Evolutionary conservation across 1,140 invertebrate genomes (phyloP).

Genomic region (Lineus longissimus): DNA sequence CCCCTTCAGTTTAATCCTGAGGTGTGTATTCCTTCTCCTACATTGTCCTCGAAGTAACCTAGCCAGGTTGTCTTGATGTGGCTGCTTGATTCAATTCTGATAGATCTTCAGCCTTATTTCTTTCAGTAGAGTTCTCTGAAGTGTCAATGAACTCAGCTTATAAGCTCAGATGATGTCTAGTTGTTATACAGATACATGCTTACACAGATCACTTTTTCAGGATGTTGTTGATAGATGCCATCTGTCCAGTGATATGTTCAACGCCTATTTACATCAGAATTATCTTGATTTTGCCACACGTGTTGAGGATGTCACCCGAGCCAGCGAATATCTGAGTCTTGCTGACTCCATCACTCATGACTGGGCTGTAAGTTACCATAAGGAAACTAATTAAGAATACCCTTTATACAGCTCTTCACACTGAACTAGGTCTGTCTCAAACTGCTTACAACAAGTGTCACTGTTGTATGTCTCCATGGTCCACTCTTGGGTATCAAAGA

Average conservation of each 20-base stretch:
- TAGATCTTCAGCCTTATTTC: too few relatives aligned
- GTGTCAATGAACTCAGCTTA: too few relatives aligned
- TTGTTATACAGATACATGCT: background rate
- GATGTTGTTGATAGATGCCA: conserved; percentile 45
- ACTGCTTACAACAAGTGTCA: background rate
- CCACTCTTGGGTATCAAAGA: too few relatives aligned
- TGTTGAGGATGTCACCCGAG: conserved; percentile 40
- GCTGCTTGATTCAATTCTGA: too few relatives aligned
- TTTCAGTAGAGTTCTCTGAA: too few relatives aligned
- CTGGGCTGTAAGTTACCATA: conserved; percentile 38
- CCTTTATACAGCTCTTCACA: background rate
- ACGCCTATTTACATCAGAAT: conserved; percentile 50
- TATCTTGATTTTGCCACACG: conserved; percentile 45
- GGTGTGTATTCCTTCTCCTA: conserved; percentile 23
- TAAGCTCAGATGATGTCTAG: too few relatives aligned
- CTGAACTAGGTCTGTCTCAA: background rate
- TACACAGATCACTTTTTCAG: conserved; percentile 19
- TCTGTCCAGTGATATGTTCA: conserved; percentile 46
- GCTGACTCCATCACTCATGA: conserved; percentile 43
- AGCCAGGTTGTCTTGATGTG: too few relatives aligned
- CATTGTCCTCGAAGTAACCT: background rate
- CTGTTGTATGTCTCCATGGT: too few relatives aligned
- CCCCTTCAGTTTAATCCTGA: conserved; percentile 40
- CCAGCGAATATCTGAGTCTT: conserved; percentile 48
- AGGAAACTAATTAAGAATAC: background rate